phyloP scores from a whole-genome alignment of 1,140 invertebrate genomes.

The Aradophagus sp. region DNA sequence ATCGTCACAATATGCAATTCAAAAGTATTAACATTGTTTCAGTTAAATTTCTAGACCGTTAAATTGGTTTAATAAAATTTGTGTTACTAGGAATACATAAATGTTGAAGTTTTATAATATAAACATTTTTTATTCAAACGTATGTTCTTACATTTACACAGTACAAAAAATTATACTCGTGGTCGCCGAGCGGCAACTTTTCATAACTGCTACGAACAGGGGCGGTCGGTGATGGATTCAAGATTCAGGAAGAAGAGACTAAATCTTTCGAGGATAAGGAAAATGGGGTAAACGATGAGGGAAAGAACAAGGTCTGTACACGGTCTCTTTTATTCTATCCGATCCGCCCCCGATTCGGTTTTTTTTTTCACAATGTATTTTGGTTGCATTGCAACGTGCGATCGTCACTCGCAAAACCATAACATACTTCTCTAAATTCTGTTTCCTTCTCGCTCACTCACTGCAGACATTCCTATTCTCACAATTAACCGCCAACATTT shows the following conservation, averaged over 20 bases:
- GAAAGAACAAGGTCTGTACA: slow-evolving; percentile 64
- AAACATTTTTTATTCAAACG: slow-evolving; percentile 78
- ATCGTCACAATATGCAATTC: no score
- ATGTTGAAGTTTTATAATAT: slow-evolving; percentile 75
- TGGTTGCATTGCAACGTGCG: no score
- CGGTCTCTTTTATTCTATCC: slow-evolving; percentile 59
- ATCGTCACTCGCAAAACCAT: no score
- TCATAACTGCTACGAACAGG: slow-evolving; percentile 71
- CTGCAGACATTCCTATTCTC: slow-evolving; percentile 56
- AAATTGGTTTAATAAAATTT: no score
- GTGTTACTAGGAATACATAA: no score
- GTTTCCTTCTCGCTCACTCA: no score
- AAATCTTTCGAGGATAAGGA: slow-evolving; percentile 38
- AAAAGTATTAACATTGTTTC: no score
- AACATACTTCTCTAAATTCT: no score
- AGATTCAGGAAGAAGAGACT: slow-evolving; percentile 38
- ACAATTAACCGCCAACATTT: slow-evolving; percentile 68
- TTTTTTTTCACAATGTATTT: no score
- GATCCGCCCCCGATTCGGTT: slow-evolving; percentile 66
- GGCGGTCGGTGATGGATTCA: slow-evolving; percentile 56
- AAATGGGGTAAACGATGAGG: background rate
- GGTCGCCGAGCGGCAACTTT: slow-evolving; percentile 67
- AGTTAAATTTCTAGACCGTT: no score
- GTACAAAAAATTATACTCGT: slow-evolving; percentile 77
- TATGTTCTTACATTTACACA: slow-evolving; percentile 78